Percentiles rank a stretch among this genome's conserved stretches.
Evolutionary conservation across 2,797 vertebrate species (phyloP).

Genomic region (Rhabdophis nuchalis): DNA sequence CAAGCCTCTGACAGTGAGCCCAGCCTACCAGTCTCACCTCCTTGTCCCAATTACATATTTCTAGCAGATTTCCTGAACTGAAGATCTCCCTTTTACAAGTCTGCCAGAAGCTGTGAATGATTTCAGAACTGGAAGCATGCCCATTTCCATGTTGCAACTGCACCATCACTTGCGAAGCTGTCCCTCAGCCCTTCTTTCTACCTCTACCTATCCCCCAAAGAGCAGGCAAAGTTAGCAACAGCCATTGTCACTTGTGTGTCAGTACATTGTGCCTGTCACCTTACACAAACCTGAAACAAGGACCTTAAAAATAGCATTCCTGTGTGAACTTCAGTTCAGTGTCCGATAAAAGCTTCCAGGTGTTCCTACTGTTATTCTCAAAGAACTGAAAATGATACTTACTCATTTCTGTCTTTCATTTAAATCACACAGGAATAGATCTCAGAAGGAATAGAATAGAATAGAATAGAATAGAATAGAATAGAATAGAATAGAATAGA

Average conservation of each 20-base stretch:
- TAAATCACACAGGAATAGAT: background rate
- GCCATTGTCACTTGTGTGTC: background rate
- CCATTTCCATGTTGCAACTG: background rate
- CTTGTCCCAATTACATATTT: background rate
- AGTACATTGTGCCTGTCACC: conserved; percentile 10
- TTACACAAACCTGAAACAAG: background rate
- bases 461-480: too few species aligned
- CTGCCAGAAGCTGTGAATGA: background rate
- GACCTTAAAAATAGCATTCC: background rate
- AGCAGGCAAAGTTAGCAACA: background rate
- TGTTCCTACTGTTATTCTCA: background rate
- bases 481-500: background rate
- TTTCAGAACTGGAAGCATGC: background rate
- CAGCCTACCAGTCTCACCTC: too few species aligned
- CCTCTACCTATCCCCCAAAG: background rate
- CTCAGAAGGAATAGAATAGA: too few species aligned
- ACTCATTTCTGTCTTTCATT: background rate
- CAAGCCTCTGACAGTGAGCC: background rate
- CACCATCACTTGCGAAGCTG: background rate
- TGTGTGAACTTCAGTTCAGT: background rate
- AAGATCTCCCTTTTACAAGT: background rate
- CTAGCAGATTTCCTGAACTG: background rate
- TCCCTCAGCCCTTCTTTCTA: background rate
- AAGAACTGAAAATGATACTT: background rate
- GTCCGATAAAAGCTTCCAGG: background rate